Conservation (phyloP, 2,888 invertebrate genomes). For the Onchidella celtica region DNA sequence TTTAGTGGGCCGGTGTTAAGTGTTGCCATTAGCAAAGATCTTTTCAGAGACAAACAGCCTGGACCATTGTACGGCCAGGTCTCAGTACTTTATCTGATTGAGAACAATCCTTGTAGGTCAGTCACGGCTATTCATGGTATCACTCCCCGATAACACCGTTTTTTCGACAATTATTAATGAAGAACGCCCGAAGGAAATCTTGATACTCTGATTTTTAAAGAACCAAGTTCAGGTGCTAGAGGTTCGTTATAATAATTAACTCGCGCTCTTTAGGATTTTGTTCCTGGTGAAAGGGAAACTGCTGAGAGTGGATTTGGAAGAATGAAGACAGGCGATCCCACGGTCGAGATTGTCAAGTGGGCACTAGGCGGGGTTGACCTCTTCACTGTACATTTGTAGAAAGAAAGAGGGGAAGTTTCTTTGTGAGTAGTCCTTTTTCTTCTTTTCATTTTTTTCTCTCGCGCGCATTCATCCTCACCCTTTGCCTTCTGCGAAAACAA, state of each 20-base stretch:
- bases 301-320: not conserved
- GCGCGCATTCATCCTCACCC: slow-evolving; percentile 31
- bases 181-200: not conserved
- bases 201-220: not conserved
- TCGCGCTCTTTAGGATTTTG: not conserved
- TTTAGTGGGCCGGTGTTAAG: no score
- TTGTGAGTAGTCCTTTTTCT: not conserved
- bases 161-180: not conserved
- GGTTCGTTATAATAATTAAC: slow-evolving; percentile 14
- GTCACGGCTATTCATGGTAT: no score
- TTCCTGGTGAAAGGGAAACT: not conserved
- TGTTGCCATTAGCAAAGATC: no score
- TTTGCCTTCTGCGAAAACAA: no score
- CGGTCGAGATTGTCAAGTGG: slow-evolving; percentile 11
- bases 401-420: slow-evolving; percentile 4
- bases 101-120: no score
- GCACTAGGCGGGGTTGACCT: not conserved
- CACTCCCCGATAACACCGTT: no score
- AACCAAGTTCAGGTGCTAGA: not conserved
- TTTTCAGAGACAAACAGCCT: no score
- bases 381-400: not conserved
- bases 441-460: not conserved
- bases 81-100: no score
- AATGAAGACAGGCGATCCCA: not conserved
- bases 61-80: no score